Evolutionary conservation across 2,797 vertebrate genomes (phyloP).

Genomic region (Emys orbicularis): DNA sequence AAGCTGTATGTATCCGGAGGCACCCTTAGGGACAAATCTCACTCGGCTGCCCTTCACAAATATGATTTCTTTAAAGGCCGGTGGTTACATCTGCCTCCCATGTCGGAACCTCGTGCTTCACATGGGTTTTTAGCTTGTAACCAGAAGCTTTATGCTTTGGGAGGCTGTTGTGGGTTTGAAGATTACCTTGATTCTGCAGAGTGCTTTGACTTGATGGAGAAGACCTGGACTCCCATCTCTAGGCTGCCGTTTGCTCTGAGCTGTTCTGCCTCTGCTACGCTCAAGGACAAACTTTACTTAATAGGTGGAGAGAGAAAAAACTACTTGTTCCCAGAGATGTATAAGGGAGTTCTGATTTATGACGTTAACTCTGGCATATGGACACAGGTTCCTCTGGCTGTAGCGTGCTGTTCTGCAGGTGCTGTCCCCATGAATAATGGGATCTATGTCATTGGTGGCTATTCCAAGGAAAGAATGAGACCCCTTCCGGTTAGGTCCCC

Average conservation of each 20-base stretch:
- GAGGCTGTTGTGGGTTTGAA: slow-evolving; percentile 82
- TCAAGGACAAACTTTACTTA: slow-evolving; percentile 86
- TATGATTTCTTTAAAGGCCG: slow-evolving; percentile 85
- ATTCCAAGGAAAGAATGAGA: slow-evolving; percentile 84
- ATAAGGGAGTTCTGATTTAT: slow-evolving; percentile 85
- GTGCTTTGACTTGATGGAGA: slow-evolving; percentile 79
- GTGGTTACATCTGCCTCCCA: slow-evolving; percentile 83
- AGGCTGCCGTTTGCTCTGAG: slow-evolving; percentile 84
- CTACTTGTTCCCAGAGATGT: slow-evolving; percentile 81
- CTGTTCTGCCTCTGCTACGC: slow-evolving; percentile 83
- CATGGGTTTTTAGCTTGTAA: slow-evolving; percentile 84
- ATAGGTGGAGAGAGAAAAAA: slow-evolving; percentile 86
- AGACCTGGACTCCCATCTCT: slow-evolving; percentile 75
- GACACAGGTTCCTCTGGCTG: slow-evolving; percentile 85
- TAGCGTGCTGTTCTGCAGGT: slow-evolving; percentile 86
- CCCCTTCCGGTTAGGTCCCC: slow-evolving; percentile 86
- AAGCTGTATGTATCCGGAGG: slow-evolving; percentile 87
- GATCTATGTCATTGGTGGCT: slow-evolving; percentile 87
- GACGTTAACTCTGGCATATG: slow-evolving; percentile 84
- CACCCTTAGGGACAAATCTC: slow-evolving; percentile 82
- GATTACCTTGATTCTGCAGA: slow-evolving; percentile 86
- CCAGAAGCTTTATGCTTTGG: slow-evolving; percentile 84
- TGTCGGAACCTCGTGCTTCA: slow-evolving; percentile 84
- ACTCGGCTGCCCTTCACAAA: slow-evolving; percentile 85
- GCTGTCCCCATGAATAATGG: slow-evolving; percentile 87